Evolutionary conservation across 2,888 invertebrate species (phyloP).

Genomic region (Cephus rjabovi): DNA sequence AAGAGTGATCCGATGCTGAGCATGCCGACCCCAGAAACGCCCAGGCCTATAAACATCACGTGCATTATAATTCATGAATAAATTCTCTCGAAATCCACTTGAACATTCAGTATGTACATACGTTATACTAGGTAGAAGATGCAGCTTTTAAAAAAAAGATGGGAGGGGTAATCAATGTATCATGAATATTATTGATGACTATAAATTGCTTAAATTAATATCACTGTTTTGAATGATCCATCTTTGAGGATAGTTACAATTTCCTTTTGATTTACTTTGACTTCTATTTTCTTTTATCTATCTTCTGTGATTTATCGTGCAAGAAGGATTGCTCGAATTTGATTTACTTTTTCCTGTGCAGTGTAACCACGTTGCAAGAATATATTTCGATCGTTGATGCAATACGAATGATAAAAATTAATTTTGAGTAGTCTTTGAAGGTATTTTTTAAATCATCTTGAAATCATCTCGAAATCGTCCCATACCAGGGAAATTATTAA

Average conservation of each 20-base stretch:
- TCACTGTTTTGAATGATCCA: neutral
- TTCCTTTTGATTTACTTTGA: too few relatives aligned
- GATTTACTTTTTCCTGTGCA: too few relatives aligned
- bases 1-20: conserved; percentile 50
- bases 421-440: too few relatives aligned
- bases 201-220: neutral
- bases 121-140: neutral
- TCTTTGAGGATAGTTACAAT: neutral
- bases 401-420: too few relatives aligned
- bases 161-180: neutral
- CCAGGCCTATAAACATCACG: conserved; percentile 48
- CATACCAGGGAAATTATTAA: too few relatives aligned
- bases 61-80: conserved; percentile 11
- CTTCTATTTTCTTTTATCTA: too few relatives aligned
- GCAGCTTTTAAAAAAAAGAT: neutral
- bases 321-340: too few relatives aligned
- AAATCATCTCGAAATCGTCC: too few relatives aligned
- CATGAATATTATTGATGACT: neutral
- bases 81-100: neutral
- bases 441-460: too few relatives aligned
- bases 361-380: too few relatives aligned
- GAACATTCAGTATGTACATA: neutral
- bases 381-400: too few relatives aligned
- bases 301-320: too few relatives aligned
- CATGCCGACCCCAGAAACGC: conserved; percentile 50